phyloP scores from a whole-genome alignment of 2,888 invertebrate genomes.

The Hirtodrosophila cameraria region DNA sequence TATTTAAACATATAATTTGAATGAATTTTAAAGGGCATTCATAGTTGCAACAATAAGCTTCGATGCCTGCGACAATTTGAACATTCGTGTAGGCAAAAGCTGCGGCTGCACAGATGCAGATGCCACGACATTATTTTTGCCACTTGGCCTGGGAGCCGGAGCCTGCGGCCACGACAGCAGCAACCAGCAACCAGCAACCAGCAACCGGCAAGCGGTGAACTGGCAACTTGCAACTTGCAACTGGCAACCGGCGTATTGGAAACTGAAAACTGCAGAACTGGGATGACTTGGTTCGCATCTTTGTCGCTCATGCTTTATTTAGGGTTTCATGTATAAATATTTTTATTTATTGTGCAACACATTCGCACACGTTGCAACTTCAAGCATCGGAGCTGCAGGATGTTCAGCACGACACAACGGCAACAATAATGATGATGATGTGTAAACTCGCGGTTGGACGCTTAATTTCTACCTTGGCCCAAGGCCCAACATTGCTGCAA shows the following conservation, averaged over 20 bases:
- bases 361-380: slow-evolving; percentile 74
- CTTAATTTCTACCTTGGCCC: slow-evolving; percentile 77
- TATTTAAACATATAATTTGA: no score
- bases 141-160: slow-evolving; percentile 70
- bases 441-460: slow-evolving; percentile 79
- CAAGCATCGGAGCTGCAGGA: slow-evolving; percentile 47
- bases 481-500: slow-evolving; percentile 41
- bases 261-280: slow-evolving; percentile 17
- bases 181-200: slow-evolving; percentile 16
- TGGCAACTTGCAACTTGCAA: slow-evolving; percentile 25
- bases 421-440: slow-evolving; percentile 79
- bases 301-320: slow-evolving; percentile 80
- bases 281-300: slow-evolving; percentile 72
- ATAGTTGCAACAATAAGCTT: not conserved
- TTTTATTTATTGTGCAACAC: slow-evolving; percentile 80
- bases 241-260: slow-evolving; percentile 12
- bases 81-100: slow-evolving; percentile 73
- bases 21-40: slow-evolving; percentile 23
- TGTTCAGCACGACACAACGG: slow-evolving; percentile 64
- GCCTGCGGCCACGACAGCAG: slow-evolving; percentile 40
- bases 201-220: slow-evolving; percentile 17
- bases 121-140: slow-evolving; percentile 79
- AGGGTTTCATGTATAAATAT: slow-evolving; percentile 80
- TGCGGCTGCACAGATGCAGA: slow-evolving; percentile 73
- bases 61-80: slow-evolving; percentile 50